Percentiles rank a stretch among this genome's conserved stretches.
phyloP scores from a whole-genome alignment of 1,140 invertebrate genomes.

The Drosophila mojavensis region DNA sequence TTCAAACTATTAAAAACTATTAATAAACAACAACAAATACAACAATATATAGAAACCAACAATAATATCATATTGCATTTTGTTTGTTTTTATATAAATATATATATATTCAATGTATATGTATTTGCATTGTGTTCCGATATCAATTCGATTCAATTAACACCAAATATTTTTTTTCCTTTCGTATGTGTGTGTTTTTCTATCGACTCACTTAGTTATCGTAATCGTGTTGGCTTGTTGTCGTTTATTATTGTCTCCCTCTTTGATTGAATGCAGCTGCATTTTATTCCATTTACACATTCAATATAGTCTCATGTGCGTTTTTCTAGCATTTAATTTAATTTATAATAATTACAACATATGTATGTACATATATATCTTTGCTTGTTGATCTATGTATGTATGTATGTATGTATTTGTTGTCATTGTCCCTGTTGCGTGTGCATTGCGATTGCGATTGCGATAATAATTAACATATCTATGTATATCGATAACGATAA shows the following conservation, averaged over 20 bases:
- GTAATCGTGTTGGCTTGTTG: slow-evolving; percentile 9
- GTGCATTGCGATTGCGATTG: slow-evolving; percentile 14
- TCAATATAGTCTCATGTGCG: not conserved
- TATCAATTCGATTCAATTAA: slow-evolving; percentile 19
- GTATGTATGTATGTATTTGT: slow-evolving; percentile 10
- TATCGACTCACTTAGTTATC: slow-evolving; percentile 10
- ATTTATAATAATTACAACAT: not conserved
- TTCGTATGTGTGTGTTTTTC: not conserved
- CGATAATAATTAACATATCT: slow-evolving; percentile 1
- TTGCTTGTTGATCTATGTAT: slow-evolving; percentile 9
- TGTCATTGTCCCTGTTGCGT: slow-evolving; percentile 11
- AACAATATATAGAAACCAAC: slow-evolving; percentile 3
- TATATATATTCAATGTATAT: slow-evolving; percentile 4
- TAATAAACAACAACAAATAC: slow-evolving; percentile 11
- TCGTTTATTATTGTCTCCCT: not conserved
- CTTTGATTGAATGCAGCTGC: slow-evolving; percentile 1
- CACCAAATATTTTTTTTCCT: slow-evolving; percentile 2
- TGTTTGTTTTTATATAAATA: slow-evolving; percentile 3
- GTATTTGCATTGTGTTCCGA: slow-evolving; percentile 23
- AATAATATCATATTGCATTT: slow-evolving; percentile 34
- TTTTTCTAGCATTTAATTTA: not conserved
- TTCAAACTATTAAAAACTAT: slow-evolving; percentile 12
- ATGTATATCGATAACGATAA: slow-evolving; percentile 12
- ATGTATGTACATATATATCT: not conserved
- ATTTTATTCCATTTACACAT: slow-evolving; percentile 5